Evolutionary conservation across 2,113 vertebrate genomes (phyloP).

Genomic region (Merops nubicus): DNA sequence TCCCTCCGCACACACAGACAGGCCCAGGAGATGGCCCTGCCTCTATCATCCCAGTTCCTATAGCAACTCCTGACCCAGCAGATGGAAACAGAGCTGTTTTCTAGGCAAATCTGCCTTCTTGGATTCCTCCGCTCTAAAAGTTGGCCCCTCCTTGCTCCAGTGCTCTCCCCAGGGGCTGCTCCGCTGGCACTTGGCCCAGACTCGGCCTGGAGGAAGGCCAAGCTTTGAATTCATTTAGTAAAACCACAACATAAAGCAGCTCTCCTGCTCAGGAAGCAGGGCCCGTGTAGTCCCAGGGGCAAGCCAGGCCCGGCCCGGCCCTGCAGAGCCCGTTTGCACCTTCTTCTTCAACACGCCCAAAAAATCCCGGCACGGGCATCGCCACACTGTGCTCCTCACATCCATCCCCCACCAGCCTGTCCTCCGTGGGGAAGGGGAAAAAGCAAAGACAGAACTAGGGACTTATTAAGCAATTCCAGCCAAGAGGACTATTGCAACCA

Average conservation of each 20-base stretch:
- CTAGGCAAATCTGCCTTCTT: constrained; percentile 55
- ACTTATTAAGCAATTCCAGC: neutral
- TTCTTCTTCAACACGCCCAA: fast-evolving
- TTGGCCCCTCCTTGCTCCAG: constrained; percentile 65
- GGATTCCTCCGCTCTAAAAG: constrained; percentile 56
- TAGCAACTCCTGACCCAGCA: constrained; percentile 59
- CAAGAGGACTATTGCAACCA: neutral
- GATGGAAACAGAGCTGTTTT: constrained; percentile 66
- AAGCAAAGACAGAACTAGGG: neutral
- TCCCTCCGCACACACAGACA: constrained; percentile 9
- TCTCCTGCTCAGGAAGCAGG: constrained; percentile 69
- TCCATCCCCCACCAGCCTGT: fast-evolving
- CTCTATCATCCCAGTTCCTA: constrained; percentile 65
- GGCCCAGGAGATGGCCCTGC: constrained; percentile 65
- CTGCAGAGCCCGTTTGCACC: neutral
- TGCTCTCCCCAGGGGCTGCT: constrained; percentile 57
- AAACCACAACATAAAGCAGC: constrained; percentile 73
- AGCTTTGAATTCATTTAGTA: constrained; percentile 67
- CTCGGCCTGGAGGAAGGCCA: constrained; percentile 63
- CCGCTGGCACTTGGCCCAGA: constrained; percentile 54
- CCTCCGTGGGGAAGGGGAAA: fast-evolving
- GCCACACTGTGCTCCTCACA: fast-evolving
- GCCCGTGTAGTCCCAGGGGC: constrained; percentile 56
- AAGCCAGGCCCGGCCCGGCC: neutral
- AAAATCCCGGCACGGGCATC: fast-evolving